Evolutionary conservation across 1,140 invertebrate genomes (phyloP).

Genomic region (Drosophila nebulosa): DNA sequence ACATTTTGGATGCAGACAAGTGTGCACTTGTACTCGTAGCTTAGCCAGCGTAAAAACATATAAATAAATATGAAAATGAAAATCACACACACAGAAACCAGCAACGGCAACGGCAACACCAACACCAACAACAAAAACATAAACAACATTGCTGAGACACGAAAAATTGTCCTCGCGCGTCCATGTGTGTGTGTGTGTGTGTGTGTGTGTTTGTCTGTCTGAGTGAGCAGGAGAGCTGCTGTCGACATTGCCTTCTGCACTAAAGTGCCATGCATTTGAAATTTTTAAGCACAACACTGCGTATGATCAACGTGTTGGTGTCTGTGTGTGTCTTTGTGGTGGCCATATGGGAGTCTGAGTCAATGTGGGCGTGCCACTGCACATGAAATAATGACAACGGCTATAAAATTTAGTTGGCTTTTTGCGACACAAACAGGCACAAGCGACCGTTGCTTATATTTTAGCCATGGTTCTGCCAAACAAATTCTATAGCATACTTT

Average conservation of each 20-base stretch:
- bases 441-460: constrained; percentile 1
- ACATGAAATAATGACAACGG: constrained; percentile 58
- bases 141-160: constrained; percentile 12
- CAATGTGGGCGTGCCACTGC: constrained; percentile 32
- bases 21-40: constrained; percentile 71
- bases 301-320: constrained; percentile 45
- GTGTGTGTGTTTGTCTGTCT: constrained; percentile 31
- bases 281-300: constrained; percentile 59
- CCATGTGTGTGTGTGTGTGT: not conserved
- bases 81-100: constrained; percentile 36
- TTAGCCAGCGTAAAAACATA: constrained; percentile 56
- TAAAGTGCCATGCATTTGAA: constrained; percentile 59
- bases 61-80: constrained; percentile 47
- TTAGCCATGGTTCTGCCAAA: constrained; percentile 13
- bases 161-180: constrained; percentile 43
- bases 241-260: constrained; percentile 22
- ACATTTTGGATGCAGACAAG: constrained; percentile 53
- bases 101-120: constrained; percentile 32
- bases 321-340: not conserved
- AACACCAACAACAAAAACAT: constrained; percentile 24
- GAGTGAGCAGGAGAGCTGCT: constrained; percentile 39
- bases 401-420: constrained; percentile 61
- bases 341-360: not conserved
- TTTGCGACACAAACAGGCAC: constrained; percentile 44
- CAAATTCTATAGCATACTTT: constrained; percentile 5